Base-by-base conservation (phyloP, 2,113 vertebrate species). In the Dromiciops gliroides region DNA sequence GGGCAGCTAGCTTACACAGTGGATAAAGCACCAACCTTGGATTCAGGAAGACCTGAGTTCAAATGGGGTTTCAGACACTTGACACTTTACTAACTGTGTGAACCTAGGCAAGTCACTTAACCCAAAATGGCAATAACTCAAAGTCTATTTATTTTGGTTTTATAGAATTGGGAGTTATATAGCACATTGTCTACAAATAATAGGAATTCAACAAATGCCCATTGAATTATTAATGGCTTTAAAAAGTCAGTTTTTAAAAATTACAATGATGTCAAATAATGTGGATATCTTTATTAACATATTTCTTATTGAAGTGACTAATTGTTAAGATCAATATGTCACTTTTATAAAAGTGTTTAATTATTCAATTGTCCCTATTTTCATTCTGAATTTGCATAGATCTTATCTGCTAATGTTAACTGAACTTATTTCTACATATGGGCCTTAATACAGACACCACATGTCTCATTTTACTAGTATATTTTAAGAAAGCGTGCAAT, bases 121-220 rank as follows among this genome's bases (percentile, higher is more conserved):
- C n/a, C n/a, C n/a, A n/a, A 23, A 52, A 7, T 52, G 51, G 0
- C 51, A 14, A 1, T 5, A n/a, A 37, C 37, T 0, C 12, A 14
- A 37, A 14, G 3, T 14, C 28, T 67, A 14, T 67, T 67, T 67
- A 67, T 67, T n/a, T 67, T 67, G 11, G 14, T n/a, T 67, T 67
- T 37, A 67, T 37, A 67, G 28, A 11, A 37, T 83, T 44, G n/a
- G 22, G 67, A 83, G 19, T 44, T 83, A 6, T 83, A 23, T 2
- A 83, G n/a, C 37, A 83, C 1, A 44, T 83, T 44, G 6, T 44
- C n/a, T 83, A 19, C 16, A 83, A 83, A 83, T 44, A 44, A 83
- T 23, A 44, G 6, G n/a, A 83, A 83, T 44, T 83, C 8, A 44
- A 23, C 19, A 83, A 22, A 23, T 83, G 19, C 16, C 67, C 44